Evolutionary conservation across 2,113 vertebrate species (phyloP), one percentile per base, ranked within the genome.

Genomic region (Aplodontia rufa): DNA sequence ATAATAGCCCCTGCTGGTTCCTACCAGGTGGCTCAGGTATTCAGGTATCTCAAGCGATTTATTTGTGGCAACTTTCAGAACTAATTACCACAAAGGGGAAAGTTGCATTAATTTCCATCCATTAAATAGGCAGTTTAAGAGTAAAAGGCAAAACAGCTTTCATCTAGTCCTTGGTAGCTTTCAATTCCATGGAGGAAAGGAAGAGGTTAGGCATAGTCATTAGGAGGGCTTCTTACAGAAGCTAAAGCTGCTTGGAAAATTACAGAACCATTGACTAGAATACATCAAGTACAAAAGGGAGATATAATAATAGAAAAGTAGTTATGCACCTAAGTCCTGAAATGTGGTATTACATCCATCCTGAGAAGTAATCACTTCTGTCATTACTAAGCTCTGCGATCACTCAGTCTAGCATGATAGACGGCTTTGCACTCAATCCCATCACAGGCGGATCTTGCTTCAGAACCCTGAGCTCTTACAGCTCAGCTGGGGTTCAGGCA

Each of bases 321-420:
- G 97, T 98, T 98, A 97, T 90, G 90, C 95, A 97, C 94, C 98
- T 98, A 97, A 97, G 96, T 97, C 95, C 98, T 96, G 96, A 98
- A 98, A 98, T 97, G 96, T 96, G 97, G 96, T 94, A 97, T 98
- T 98, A 94, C 94, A 97, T 97, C 96, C 92, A 98, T 97, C 94
- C 96, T 78, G 96, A 98, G 96, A 97, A 91, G 95, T 97, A 98
- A 98, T 98, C 97, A 96, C 95, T 98, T 94, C 97, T 98, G 96
- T 97, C 96, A 97, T 98, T 98, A 96, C 97, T 98, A 97, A 98
- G 96, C 96, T 97, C 92, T 96, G 97, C 83, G 90, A 97, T 97
- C 79, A 83, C 94, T 98, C 95, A 97, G 96, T 96, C 92, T 98
- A 94, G 92, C 96, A 88, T 93, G 96, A 96, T 94, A 95, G 95